These are phyloP conservation scores for Melieria crassipennis DNA, from an alignment of 2,888 invertebrate genomes.

Conservation along the genomic window DNA sequence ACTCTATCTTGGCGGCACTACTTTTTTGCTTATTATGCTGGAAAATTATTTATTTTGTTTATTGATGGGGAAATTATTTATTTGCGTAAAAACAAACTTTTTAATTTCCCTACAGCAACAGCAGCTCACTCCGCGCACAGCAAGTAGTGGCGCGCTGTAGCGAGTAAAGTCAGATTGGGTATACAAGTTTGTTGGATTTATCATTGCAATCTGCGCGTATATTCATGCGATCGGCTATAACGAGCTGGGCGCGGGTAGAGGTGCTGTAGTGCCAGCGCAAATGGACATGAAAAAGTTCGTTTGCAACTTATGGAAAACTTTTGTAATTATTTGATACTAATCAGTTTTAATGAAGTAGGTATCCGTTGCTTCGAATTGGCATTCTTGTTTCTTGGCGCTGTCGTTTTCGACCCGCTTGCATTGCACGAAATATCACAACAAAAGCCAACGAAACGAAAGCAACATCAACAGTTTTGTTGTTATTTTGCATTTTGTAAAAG, in stretches of 20 bases:
- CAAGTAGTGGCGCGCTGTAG: no score
- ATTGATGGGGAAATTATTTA: constrained; percentile 61
- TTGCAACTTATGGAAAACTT: constrained; percentile 48
- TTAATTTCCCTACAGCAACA: constrained; percentile 36
- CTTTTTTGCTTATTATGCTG: no score
- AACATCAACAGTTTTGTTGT: constrained; percentile 4
- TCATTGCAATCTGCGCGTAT: no score
- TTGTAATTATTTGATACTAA: constrained; percentile 61
- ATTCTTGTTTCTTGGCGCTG: no score
- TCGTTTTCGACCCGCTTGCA: no score
- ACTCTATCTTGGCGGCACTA: no score
- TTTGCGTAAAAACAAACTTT: constrained; percentile 48
- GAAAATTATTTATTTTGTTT: constrained; percentile 56
- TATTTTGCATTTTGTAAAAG: constrained; percentile 22
- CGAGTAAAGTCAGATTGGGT: no score
- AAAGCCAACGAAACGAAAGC: no score
- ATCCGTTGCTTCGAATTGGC: neutral
- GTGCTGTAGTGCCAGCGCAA: constrained; percentile 14
- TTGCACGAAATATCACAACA: no score
- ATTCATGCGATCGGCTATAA: no score
- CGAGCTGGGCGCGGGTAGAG: neutral
- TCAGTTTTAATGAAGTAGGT: constrained; percentile 46
- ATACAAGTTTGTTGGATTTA: no score
- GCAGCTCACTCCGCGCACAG: no score
- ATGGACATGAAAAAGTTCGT: constrained; percentile 34